These are phyloP conservation scores for Coelopa frigida DNA, from an alignment of 1,140 invertebrate species.

Conservation along the genomic window DNA sequence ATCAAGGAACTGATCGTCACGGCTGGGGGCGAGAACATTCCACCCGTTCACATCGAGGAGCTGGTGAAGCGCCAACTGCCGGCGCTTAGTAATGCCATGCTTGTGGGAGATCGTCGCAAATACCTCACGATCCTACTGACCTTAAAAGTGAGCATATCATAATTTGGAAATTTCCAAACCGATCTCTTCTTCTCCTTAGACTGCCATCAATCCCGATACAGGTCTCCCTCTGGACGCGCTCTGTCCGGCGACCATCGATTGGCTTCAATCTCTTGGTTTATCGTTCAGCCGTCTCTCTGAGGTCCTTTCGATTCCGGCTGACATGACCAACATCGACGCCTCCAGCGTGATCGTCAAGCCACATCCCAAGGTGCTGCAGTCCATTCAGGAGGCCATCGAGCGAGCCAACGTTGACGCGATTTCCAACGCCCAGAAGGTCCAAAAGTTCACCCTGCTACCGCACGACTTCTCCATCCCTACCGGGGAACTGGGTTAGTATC, in stretches of 20 bases:
- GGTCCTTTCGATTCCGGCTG: slow-evolving; percentile 47
- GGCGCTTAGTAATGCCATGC: slow-evolving; percentile 70
- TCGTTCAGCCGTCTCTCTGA: slow-evolving; percentile 62
- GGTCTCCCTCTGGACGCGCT: slow-evolving; percentile 64
- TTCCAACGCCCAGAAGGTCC: slow-evolving; percentile 82
- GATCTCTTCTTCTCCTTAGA: slow-evolving; percentile 18
- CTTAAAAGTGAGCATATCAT: slow-evolving; percentile 58
- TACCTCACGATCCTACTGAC: slow-evolving; percentile 78
- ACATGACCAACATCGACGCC: slow-evolving; percentile 22
- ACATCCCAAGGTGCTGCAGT: slow-evolving; percentile 54
- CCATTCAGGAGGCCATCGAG: slow-evolving; percentile 70
- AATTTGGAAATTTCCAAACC: neutral
- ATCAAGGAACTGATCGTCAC: slow-evolving; percentile 86
- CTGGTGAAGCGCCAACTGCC: slow-evolving; percentile 67
- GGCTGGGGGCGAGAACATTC: slow-evolving; percentile 87
- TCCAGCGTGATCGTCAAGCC: slow-evolving; percentile 48
- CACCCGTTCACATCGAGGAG: slow-evolving; percentile 81
- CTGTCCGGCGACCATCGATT: slow-evolving; percentile 55
- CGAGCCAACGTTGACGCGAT: slow-evolving; percentile 70
- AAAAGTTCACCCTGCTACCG: slow-evolving; percentile 84
- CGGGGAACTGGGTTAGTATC: slow-evolving; percentile 66
- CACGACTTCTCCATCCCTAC: slow-evolving; percentile 79
- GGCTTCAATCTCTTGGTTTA: slow-evolving; percentile 65
- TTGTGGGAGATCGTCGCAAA: slow-evolving; percentile 81
- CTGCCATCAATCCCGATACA: slow-evolving; percentile 51